A percentile compares a stretch with the other conserved stretches of the same genome.
Evolutionary conservation across 2,113 vertebrate genomes (phyloP).

Genomic region (Crotalus viridis): DNA sequence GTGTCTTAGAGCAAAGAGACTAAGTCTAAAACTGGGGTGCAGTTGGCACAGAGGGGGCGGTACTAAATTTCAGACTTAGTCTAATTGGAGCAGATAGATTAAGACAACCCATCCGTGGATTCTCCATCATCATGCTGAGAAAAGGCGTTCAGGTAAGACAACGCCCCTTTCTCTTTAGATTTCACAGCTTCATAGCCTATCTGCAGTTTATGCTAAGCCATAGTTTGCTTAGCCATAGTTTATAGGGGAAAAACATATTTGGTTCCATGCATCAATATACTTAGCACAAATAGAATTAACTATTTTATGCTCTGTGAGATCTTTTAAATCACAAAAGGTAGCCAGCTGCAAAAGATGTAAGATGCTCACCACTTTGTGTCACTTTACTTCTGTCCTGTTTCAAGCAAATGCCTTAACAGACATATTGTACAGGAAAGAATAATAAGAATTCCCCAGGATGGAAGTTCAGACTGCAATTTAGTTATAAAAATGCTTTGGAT

Average conservation of each 20-base stretch:
- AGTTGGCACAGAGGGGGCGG: no score
- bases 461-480: neutral
- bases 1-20: no score
- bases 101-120: no score
- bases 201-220: neutral
- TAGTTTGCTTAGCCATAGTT: neutral
- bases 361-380: neutral
- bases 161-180: neutral
- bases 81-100: no score
- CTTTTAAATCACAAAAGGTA: neutral
- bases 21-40: no score
- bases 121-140: no score
- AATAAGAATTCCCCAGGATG: neutral
- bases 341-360: neutral
- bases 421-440: neutral
- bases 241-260: neutral
- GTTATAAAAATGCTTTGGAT: neutral
- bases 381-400: neutral
- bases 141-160: no score
- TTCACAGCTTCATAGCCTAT: neutral
- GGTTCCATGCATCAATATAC: neutral
- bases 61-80: no score
- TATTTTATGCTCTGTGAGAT: neutral
- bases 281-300: neutral
- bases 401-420: neutral